phyloP scores from a whole-genome alignment of 2,888 invertebrate genomes.

The Lissocephala sabroskyi region DNA sequence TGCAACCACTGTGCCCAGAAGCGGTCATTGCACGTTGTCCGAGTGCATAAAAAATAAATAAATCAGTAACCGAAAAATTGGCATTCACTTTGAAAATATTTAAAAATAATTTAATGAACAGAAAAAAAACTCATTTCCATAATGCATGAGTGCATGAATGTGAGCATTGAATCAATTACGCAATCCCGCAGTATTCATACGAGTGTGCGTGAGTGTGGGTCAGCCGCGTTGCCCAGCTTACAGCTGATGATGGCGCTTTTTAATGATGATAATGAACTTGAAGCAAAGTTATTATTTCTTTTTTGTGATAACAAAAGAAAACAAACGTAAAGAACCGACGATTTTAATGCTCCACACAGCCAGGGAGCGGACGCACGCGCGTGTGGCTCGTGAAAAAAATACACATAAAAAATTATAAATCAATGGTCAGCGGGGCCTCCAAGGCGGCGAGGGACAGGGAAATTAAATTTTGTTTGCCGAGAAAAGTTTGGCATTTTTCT shows the following conservation, averaged over 20 bases:
- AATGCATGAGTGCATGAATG: conserved; percentile 9
- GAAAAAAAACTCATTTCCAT: not conserved
- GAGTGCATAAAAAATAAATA: conserved; percentile 1
- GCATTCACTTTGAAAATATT: conserved; percentile 43
- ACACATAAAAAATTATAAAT: conserved; percentile 40
- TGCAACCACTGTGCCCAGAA: too few species aligned
- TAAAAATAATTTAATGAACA: conserved; percentile 6
- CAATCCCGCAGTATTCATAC: conserved; percentile 21
- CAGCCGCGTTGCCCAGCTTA: not conserved
- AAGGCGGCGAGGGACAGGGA: too few species aligned
- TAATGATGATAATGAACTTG: conserved; percentile 63
- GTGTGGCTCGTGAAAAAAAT: conserved; percentile 35
- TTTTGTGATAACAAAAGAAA: conserved; percentile 54
- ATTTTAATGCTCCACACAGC: conserved; percentile 29
- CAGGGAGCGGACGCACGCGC: conserved; percentile 18
- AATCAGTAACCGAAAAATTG: conserved; percentile 20
- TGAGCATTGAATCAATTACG: conserved; percentile 24
- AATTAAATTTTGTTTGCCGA: too few species aligned
- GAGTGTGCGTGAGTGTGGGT: conserved; percentile 2
- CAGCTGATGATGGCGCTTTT: conserved; percentile 16
- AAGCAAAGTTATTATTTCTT: conserved; percentile 35
- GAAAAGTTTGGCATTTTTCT: too few species aligned
- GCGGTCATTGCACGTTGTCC: conserved; percentile 4
- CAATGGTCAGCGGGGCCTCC: too few species aligned
- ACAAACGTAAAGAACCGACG: conserved; percentile 24